Base-by-base conservation (phyloP, 2,797 vertebrate genomes). In the Gallinago solitaria region DNA sequence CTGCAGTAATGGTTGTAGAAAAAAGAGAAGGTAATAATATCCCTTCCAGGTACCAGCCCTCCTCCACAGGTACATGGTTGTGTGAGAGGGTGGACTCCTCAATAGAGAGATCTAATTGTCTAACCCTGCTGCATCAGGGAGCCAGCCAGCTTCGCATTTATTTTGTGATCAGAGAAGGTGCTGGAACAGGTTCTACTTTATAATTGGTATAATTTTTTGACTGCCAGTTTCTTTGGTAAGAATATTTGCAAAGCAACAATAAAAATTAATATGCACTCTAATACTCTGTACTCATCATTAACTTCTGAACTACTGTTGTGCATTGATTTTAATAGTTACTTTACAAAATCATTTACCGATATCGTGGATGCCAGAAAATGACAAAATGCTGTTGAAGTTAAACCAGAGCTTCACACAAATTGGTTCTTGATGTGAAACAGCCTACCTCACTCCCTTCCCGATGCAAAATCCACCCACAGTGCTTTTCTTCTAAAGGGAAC, bases 191-290 rank as follows among this genome's bases (percentile, higher is more conserved):
- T 57, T 92, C 69, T 59, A 39, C 56, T 94, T 92, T 57, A 27
- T 35, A 77, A 7, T 67, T 5, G 6, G 61, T 70, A 47, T 45
- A 37, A 39, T 60, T 59, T 94, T 83, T 77, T 76, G 43, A 63
- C 13, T 59, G 20, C 57, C 41, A 56, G 37, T 18, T 18, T 87
- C 79, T 87, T 81, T 79, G 59, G 32, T 89, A 85, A 91, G 83
- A 82, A 80, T 95, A 96, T 92, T 90, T 96, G 67, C 79, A 94
- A 92, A 94, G 70, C 45, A 87, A 76, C 57, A 88, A 61, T 75
- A 83, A 87, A 92, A 94, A 87, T 91, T 70, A 81, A 86, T 90
- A 27, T 25, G 24, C 19, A 25, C 39, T 68, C 56, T 87, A 90
- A 69, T 68, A 70, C 65, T 73, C 54, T 47, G 24, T n/a, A 68